These are phyloP conservation scores for Saxidomus purpurata DNA, from an alignment of 1,140 invertebrate species.

Conservation along the genomic window DNA sequence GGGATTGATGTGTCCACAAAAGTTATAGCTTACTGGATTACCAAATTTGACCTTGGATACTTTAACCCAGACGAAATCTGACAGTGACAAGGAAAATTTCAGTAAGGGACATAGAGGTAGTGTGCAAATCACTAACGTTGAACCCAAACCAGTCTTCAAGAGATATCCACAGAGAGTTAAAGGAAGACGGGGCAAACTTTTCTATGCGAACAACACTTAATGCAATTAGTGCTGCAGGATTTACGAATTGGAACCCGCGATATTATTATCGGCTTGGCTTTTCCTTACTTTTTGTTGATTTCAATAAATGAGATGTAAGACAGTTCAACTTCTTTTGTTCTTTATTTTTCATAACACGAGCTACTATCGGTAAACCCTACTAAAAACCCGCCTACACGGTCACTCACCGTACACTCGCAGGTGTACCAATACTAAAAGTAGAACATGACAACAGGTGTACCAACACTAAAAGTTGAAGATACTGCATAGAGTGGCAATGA, in stretches of 20 bases:
- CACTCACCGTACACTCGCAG: no score
- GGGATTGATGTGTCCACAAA: background rate
- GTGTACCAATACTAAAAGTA: no score
- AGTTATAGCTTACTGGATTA: background rate
- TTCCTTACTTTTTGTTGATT: no score
- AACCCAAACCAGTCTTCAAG: background rate
- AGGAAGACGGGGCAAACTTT: background rate
- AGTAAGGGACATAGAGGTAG: background rate
- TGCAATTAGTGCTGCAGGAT: conserved; percentile 9
- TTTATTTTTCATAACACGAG: no score
- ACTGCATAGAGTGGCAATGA: no score
- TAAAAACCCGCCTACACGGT: no score
- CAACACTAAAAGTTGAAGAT: no score
- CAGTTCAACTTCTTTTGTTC: no score
- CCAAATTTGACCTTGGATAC: background rate
- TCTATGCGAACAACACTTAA: background rate
- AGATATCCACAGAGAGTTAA: background rate
- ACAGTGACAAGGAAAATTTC: background rate
- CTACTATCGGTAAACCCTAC: no score
- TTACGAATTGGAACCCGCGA: background rate
- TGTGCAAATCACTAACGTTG: background rate
- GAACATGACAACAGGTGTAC: no score
- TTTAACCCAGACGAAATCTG: background rate
- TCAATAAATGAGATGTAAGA: no score
- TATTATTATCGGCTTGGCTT: no score